Conservation (phyloP, 2,888 invertebrate genomes). For the Drosophila leonis region DNA sequence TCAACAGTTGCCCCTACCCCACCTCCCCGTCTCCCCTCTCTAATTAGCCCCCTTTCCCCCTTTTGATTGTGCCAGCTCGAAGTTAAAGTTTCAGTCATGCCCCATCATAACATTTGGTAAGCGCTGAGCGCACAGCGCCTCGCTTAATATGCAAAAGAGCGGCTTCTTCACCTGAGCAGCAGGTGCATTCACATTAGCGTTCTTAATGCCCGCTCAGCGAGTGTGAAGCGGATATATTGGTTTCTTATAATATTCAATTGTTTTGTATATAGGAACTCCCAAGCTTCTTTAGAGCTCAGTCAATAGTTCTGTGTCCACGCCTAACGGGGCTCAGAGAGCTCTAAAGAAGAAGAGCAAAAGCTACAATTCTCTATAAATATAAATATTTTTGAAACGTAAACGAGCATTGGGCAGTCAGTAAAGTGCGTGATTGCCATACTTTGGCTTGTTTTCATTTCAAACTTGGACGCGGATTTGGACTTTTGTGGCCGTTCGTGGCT, state of each 20-base stretch:
- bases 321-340: too few species aligned
- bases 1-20: background rate
- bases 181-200: conserved; percentile 48
- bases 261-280: too few species aligned
- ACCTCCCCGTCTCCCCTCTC: background rate
- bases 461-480: conserved; percentile 6
- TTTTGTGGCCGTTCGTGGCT: conserved; percentile 15
- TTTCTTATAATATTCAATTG: too few species aligned
- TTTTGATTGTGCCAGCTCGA: background rate
- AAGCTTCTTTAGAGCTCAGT: too few species aligned
- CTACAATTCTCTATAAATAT: background rate
- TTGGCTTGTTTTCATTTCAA: background rate
- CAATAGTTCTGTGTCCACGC: too few species aligned
- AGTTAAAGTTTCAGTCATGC: conserved; percentile 13
- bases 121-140: conserved; percentile 47
- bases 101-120: conserved; percentile 40
- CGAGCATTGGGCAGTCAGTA: conserved; percentile 2
- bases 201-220: conserved; percentile 15
- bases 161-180: conserved; percentile 26
- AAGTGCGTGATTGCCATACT: background rate
- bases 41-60: background rate
- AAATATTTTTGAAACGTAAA: background rate
- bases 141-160: conserved; percentile 71
- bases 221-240: background rate
- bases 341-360: background rate